Base-by-base conservation (phyloP, 2,888 invertebrate species). In the Megastigmus dorsalis region DNA sequence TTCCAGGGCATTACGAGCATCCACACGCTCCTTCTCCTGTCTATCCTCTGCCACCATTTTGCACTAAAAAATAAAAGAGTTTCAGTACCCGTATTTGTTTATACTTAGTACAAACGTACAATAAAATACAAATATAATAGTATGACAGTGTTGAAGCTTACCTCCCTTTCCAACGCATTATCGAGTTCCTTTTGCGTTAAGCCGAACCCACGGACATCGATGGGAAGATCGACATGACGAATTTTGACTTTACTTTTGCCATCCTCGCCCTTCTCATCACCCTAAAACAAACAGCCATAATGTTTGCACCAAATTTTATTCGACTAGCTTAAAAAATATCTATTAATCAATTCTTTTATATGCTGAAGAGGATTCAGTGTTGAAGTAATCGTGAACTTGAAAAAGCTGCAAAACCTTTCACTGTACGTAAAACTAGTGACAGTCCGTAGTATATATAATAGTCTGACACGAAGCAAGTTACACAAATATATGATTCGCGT, bases 1-100 rank as follows among this genome's bases (percentile, higher is more conserved):
- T 88, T 99, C 99, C 0, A 99, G 91, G 2, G 97, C 95, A 89
- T 99, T 99, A 84, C 98, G 95, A 0, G 97, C 97, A 88, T 99
- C 98, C 4, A 96, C 94, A 59, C 98, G 93, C 86, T 98, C 97
- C 83, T 97, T 98, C 89, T 99, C 99, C 85, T 95, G 94, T 75
- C 93, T 92, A 88, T 99, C 99, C 82, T 94, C 94, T 67, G 92
- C 91, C 82, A 94, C 92, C 94, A 95, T 95, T 88, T 93, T 93
- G 75, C 91, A 90, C 94, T 95, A 33, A 7, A 43, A 57, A 26
- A 38, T 33, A 36, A 4, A 55, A 9, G 0, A 23, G 20, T 38
- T 26, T 3, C n/a, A n/a, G n/a, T n/a, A n/a, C n/a, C n/a, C n/a
- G n/a, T n/a, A n/a, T 23, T 59, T 62, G 15, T 23, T 45, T 10